Conservation (phyloP, 2,888 invertebrate species). For the Tyria jacobaeae region DNA sequence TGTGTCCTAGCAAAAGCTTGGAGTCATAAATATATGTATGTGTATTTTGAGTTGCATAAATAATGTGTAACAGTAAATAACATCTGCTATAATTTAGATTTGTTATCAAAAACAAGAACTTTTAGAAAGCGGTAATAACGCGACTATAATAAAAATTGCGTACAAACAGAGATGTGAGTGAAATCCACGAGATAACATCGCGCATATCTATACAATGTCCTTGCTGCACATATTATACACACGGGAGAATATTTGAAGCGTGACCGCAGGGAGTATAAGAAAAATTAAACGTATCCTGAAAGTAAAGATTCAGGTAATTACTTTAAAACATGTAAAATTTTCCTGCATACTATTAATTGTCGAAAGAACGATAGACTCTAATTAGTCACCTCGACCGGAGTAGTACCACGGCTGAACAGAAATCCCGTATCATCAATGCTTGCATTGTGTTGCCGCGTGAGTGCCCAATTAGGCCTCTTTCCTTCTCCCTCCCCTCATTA, state of each 20-base stretch:
- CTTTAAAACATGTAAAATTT: too few relatives aligned
- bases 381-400: too few relatives aligned
- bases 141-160: constrained; percentile 25
- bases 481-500: too few relatives aligned
- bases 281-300: background rate
- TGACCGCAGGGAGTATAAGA: background rate
- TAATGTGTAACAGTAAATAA: background rate
- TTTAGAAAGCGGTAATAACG: constrained; percentile 58
- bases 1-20: too few relatives aligned
- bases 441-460: too few relatives aligned
- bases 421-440: too few relatives aligned
- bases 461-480: too few relatives aligned
- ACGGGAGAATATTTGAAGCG: constrained; percentile 8
- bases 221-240: constrained; percentile 30
- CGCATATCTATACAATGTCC: constrained; percentile 43
- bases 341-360: too few relatives aligned
- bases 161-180: constrained; percentile 53
- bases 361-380: too few relatives aligned
- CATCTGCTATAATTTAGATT: background rate
- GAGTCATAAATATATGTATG: background rate
- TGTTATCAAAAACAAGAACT: constrained; percentile 21
- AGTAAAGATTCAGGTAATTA: too few relatives aligned
- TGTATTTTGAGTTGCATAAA: background rate
- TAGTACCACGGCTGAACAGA: too few relatives aligned
- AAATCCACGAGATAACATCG: constrained; percentile 56